Evolutionary conservation across 2,113 vertebrate species (phyloP).

Genomic region (Canis aureus): DNA sequence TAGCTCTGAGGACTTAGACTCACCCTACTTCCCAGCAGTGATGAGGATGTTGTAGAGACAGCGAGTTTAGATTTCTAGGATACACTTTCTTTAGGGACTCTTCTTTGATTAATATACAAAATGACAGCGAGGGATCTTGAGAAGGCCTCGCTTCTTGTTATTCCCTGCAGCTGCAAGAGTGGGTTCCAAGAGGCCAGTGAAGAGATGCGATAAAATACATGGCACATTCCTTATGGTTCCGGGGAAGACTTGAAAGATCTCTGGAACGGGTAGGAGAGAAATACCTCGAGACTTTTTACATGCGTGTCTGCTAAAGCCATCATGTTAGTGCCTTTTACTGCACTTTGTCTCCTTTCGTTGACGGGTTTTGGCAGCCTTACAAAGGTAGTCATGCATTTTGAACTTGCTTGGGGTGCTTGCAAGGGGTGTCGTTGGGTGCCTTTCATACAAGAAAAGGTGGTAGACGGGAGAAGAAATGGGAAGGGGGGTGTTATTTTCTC

Average conservation of each 20-base stretch:
- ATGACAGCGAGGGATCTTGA: slow-evolving; percentile 21
- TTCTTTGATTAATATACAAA: slow-evolving; percentile 46
- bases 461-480: neutral
- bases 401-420: slow-evolving; percentile 18
- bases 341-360: neutral
- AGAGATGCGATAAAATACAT: neutral
- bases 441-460: neutral
- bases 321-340: slow-evolving; percentile 44
- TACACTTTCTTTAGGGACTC: neutral
- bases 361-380: slow-evolving; percentile 34
- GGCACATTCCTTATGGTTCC: slow-evolving; percentile 30
- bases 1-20: neutral
- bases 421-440: neutral
- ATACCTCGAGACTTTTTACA: slow-evolving; percentile 36
- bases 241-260: slow-evolving; percentile 17
- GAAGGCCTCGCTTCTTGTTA: slow-evolving; percentile 19
- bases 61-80: neutral
- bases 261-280: slow-evolving; percentile 53
- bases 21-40: neutral
- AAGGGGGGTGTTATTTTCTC: neutral
- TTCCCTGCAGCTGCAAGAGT: slow-evolving; percentile 18
- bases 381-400: neutral
- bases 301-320: slow-evolving; percentile 52
- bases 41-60: neutral
- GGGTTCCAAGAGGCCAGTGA: slow-evolving; percentile 50